phyloP scores from a whole-genome alignment of 2,113 vertebrate genomes.

The Canis aureus region DNA sequence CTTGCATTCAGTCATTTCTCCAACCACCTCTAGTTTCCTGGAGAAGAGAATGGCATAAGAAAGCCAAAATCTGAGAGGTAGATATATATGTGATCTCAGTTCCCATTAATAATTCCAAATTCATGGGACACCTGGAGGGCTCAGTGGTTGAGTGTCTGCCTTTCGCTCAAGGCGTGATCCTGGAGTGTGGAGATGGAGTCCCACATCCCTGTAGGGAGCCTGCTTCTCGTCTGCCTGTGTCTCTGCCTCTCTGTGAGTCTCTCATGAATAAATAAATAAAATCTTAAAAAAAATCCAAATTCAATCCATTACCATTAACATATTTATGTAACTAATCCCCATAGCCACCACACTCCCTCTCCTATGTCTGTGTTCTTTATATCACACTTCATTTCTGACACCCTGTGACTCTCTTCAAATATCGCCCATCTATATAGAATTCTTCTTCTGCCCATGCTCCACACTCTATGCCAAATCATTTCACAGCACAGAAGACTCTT shows the following conservation, averaged over 20 bases:
- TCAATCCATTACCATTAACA: background rate
- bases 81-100: background rate
- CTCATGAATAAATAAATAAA: too few species aligned
- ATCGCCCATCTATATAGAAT: background rate
- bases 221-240: too few species aligned
- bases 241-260: too few species aligned
- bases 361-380: background rate
- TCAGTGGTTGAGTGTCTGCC: too few species aligned
- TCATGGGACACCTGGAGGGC: background rate
- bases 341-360: background rate
- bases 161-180: too few species aligned
- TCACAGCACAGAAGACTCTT: background rate
- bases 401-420: background rate
- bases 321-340: background rate
- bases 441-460: background rate
- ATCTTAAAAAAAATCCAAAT: background rate
- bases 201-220: too few species aligned
- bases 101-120: background rate
- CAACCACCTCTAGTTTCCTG: background rate
- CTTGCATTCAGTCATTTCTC: background rate
- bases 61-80: background rate
- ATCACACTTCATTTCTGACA: background rate
- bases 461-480: background rate
- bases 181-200: too few species aligned
- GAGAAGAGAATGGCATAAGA: background rate